Base-by-base conservation (phyloP, 2,797 vertebrate genomes). In the Fratercula arctica region DNA sequence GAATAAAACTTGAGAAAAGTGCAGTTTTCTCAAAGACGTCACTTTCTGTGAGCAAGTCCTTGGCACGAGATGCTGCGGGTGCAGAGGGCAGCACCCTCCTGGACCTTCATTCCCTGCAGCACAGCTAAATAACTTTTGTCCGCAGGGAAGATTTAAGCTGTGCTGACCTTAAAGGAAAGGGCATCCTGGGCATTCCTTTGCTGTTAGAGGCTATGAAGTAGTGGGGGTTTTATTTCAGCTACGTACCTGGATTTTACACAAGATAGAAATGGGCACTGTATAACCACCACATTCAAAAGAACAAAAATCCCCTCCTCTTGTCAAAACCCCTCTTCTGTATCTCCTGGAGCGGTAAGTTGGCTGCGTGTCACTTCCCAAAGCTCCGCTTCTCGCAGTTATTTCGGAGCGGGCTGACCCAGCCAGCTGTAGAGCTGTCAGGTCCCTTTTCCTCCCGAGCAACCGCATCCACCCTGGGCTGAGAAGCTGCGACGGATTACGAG, bases 21-120 rank as follows among this genome's bases (percentile, higher is more conserved):
- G 59, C 20, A 4, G 21, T 46, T 77, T 77, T 67, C 57, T 87
- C 72, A 26, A 1, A 31, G 23, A 6, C 5, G 45, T 21, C 60
- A 4, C 26, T 72, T 53, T 5, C 28, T 63, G 63, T 45, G 74
- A 50, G 81, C 43, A 57, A 16, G 39, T 45, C 54, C 63, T 35
- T 41, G 72, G 45, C 59, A 46, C 0, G 0, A 68, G 66, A 1
- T 5, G 0, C 37, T 60, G 20, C 61, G 72, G 76, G 76, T 29
- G 2, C 2, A 5, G 41, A 67, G 76, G 70, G 53, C 86, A 86
- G 81, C 84, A 66, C 41, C 43, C 43, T 12, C 53, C 31, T 72
- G 61, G 19, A 3, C 41, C 45, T 68, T 20, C 53, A 2, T 29
- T 61, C 50, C 35, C 72, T 68, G 46, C 59, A 28, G 16, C 1